These are phyloP conservation scores for Busseola fusca DNA, from an alignment of 2,888 invertebrate genomes.

Conservation along the genomic window DNA sequence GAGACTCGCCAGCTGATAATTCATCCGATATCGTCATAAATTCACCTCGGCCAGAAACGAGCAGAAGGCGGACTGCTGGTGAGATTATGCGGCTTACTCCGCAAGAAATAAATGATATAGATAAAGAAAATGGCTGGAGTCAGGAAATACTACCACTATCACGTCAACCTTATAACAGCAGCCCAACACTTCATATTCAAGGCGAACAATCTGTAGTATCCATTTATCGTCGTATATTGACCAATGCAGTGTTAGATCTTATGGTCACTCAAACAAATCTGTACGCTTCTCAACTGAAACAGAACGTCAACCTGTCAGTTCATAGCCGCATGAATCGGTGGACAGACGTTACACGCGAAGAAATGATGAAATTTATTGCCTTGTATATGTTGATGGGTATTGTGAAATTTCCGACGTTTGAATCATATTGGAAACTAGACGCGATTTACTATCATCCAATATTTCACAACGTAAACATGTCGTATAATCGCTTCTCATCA, in stretches of 20 bases:
- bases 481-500: conserved; percentile 38
- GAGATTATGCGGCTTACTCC: conserved; percentile 35
- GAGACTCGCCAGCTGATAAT: conserved; percentile 30
- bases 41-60: conserved; percentile 26
- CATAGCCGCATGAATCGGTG: conserved; percentile 40
- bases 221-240: conserved; percentile 48
- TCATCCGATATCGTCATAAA: conserved; percentile 31
- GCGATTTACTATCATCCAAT: conserved; percentile 31
- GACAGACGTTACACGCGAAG: conserved; percentile 43
- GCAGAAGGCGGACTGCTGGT: conserved; percentile 36
- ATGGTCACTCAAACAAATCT: conserved; percentile 45
- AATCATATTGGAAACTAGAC: conserved; percentile 39
- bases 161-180: conserved; percentile 27
- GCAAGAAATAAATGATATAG: conserved; percentile 37
- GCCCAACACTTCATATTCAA: conserved; percentile 43
- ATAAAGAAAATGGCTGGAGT: conserved; percentile 30
- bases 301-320: conserved; percentile 30
- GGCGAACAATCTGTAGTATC: conserved; percentile 45
- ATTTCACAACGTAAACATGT: conserved; percentile 32
- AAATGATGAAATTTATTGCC: conserved; percentile 49
- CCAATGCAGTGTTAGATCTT: conserved; percentile 42
- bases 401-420: conserved; percentile 30
- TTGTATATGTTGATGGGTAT: conserved; percentile 46
- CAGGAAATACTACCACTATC: conserved; percentile 28
- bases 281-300: conserved; percentile 46